These are phyloP conservation scores for Eriocheir sinensis DNA, from an alignment of 1,140 invertebrate genomes.

Conservation along the genomic window DNA sequence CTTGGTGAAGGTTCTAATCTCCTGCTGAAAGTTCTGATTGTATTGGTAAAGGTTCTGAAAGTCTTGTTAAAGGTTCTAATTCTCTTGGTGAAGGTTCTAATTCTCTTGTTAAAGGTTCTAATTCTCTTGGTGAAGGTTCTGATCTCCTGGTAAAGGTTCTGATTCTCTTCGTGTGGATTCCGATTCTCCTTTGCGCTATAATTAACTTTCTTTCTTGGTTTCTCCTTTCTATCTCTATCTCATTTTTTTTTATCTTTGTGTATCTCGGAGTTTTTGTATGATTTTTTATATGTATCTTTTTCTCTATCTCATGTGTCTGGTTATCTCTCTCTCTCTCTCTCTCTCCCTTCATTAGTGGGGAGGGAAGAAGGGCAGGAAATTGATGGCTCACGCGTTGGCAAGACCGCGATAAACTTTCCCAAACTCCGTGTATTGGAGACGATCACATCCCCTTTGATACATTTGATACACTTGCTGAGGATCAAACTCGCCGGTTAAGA, in stretches of 20 bases:
- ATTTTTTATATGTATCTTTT: background rate
- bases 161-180: background rate
- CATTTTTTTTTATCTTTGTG: background rate
- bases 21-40: background rate
- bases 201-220: background rate
- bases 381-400: background rate
- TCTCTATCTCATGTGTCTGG: background rate
- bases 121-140: background rate
- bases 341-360: background rate
- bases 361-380: background rate
- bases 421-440: conserved; percentile 48
- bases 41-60: background rate
- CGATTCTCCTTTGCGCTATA: no score
- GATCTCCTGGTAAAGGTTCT: background rate
- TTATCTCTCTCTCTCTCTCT: background rate
- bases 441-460: conserved; percentile 53
- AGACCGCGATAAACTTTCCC: conserved; percentile 39
- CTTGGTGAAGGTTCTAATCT: background rate
- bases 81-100: background rate
- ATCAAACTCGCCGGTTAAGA: conserved; percentile 63
- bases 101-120: background rate
- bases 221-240: background rate
- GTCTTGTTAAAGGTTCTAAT: background rate
- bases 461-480: conserved; percentile 60
- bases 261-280: no score